These are phyloP conservation scores for Bombyx huttoni DNA, from an alignment of 2,888 invertebrate species.

Conservation along the genomic window DNA sequence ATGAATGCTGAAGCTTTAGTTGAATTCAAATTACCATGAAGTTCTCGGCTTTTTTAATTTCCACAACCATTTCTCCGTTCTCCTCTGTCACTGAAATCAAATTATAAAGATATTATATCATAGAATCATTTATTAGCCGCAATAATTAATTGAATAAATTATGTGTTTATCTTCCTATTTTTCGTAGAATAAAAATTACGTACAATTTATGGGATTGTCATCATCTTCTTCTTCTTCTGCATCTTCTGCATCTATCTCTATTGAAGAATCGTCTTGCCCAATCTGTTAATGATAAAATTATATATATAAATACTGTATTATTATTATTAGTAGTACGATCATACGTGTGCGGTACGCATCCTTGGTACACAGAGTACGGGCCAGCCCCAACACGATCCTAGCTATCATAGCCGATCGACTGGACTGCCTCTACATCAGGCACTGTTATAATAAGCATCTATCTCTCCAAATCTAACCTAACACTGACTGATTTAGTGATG, in stretches of 20 bases:
- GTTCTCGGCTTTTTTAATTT: background rate
- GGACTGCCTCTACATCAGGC: too few species aligned
- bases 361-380: too few species aligned
- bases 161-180: too few species aligned
- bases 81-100: background rate
- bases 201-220: slow-evolving; percentile 53
- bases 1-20: background rate
- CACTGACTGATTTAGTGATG: too few species aligned
- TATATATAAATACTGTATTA: too few species aligned
- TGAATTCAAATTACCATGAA: background rate
- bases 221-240: slow-evolving; percentile 56
- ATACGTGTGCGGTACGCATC: too few species aligned
- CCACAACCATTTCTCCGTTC: background rate
- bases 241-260: slow-evolving; percentile 49
- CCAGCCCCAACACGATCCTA: too few species aligned
- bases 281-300: slow-evolving; percentile 17
- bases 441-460: too few species aligned
- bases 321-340: too few species aligned
- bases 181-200: slow-evolving; percentile 19
- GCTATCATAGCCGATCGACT: too few species aligned
- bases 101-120: background rate
- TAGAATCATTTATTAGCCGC: background rate
- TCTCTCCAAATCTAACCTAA: too few species aligned
- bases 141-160: too few species aligned
- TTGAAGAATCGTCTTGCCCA: slow-evolving; percentile 38